Evolutionary conservation across 2,797 vertebrate species (phyloP), one percentile per base, ranked within the genome.

Genomic region (Sternotherus odoratus): DNA sequence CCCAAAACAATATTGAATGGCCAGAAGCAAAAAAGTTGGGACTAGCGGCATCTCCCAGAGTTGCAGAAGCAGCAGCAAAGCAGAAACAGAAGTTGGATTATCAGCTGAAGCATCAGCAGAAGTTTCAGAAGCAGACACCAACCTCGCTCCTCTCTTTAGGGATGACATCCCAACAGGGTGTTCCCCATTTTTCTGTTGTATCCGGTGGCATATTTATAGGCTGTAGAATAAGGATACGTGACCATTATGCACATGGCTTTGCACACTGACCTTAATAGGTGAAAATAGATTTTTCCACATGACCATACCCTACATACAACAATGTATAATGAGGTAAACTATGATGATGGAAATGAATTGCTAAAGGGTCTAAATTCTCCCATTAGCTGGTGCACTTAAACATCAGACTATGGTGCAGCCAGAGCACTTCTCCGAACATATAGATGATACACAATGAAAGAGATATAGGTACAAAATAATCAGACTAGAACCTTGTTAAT

Each of bases 351-450:
- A 83, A 95, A 95, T 83, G 86, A 96, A 94, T 87, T 90, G 82
- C 78, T 77, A 95, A 94, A 87, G 93, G 91, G 79, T 97, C 85
- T 85, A 86, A 49, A 33, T 79, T 89, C 28, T 89, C 43, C 30
- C 90, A 81, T 82, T 75, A 85, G 60, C 30, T 78, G 72, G 23
- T 24, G 77, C 33, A 54, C 54, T 78, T 50, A 86, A 77, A 89
- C 81, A 77, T 8, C 90, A 79, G 92, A 87, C n/a, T 57, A 75
- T 0, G 0, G 54, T 1, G 1, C 50, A 0, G 0, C 12, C 36
- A 63, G 33, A 88, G 60, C n/a, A 57, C 8, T 77, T 83, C 9
- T 82, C 3, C 3, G 23, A 28, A 48, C 16, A 85, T 81, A 86
- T 79, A 43, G 3, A 69, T 39, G 36, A 79, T 77, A 33, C 54